Base-by-base conservation (phyloP, 2,797 vertebrate species). In the Danionella dracula region DNA sequence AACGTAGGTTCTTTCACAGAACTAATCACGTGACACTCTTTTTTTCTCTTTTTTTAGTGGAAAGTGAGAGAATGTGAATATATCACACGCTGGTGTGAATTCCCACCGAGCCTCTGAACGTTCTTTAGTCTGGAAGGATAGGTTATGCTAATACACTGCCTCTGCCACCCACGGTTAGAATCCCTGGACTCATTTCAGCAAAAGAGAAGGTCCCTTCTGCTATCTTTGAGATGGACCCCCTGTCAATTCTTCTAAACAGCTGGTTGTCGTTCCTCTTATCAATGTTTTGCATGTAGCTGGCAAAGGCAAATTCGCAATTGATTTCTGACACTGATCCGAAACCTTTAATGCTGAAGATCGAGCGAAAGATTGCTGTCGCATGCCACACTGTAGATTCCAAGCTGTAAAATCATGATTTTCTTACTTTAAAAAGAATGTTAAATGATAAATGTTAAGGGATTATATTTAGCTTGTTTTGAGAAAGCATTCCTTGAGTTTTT, bases 51-150 rank as follows among this genome's bases (percentile, higher is more conserved):
- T 46, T 27, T 66, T 48, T 8, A 42, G 44, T 5, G 19, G 37
- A 20, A 23, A 40, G 31, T 8, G 12, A 50, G 66, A 13, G 51
- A 70, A 60, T 70, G 62, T 9, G 59, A 46, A 66, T 66, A 68
- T 29, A 66, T 74, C 54, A 62, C 65, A 71, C 23, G n/a, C 29
- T 61, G 57, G 61, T 74, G 75, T 71, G 75, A 74, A 62, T 68
- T 76, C 75, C 75, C 62, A 40, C 55, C 11, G 67, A 44, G 74
- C 50, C 45, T 44, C 62, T 58, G 58, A 53, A 65, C 61, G 61
- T 66, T 51, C 67, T 70, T 61, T 46, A 56, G 66, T 58, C 61
- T 58, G 48, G 13, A 34, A 42, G 40, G 38, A 45, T 38, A 35
- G 55, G 68, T 65, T 37, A 58, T 53, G 62, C 63, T 55, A 55